Conservation (phyloP, 2,113 vertebrate genomes). For the Agapornis roseicollis region DNA sequence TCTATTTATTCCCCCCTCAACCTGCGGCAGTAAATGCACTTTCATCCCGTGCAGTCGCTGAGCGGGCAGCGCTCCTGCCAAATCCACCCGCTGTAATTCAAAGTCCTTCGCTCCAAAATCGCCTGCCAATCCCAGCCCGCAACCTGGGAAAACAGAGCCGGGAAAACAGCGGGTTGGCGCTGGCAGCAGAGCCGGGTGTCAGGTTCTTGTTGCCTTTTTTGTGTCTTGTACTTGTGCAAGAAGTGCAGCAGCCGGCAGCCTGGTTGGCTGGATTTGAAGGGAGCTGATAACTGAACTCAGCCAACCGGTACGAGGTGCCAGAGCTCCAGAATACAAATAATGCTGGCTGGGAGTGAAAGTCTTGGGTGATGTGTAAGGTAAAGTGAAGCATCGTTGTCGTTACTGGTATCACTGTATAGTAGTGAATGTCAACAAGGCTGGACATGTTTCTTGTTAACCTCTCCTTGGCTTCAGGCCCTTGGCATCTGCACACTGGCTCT, state of each 20-base stretch:
- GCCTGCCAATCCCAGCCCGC: slow-evolving; percentile 6
- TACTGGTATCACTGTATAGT: background rate
- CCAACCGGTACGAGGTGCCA: slow-evolving; percentile 30
- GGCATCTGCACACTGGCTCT: background rate
- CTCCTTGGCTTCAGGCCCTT: background rate
- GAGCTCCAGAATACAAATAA: background rate
- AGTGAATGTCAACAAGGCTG: background rate
- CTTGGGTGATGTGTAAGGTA: background rate
- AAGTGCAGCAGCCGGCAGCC: slow-evolving; percentile 15
- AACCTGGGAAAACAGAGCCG: background rate
- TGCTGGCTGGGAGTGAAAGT: background rate
- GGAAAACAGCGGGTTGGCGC: background rate
- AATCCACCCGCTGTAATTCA: background rate
- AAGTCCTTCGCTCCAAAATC: slow-evolving; percentile 17
- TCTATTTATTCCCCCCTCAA: background rate
- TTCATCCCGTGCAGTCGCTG: background rate
- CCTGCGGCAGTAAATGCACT: accelerated
- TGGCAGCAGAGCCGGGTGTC: background rate
- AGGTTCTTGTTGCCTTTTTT: slow-evolving; percentile 31
- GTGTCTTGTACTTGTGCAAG: background rate
- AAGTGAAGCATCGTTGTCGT: background rate
- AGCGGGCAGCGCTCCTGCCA: background rate
- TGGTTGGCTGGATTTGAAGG: slow-evolving; percentile 71
- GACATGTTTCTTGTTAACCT: slow-evolving; percentile 1
- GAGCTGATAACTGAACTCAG: slow-evolving; percentile 48